Base-by-base conservation (phyloP, 2,113 vertebrate genomes). In the Oenanthe oenanthe region DNA sequence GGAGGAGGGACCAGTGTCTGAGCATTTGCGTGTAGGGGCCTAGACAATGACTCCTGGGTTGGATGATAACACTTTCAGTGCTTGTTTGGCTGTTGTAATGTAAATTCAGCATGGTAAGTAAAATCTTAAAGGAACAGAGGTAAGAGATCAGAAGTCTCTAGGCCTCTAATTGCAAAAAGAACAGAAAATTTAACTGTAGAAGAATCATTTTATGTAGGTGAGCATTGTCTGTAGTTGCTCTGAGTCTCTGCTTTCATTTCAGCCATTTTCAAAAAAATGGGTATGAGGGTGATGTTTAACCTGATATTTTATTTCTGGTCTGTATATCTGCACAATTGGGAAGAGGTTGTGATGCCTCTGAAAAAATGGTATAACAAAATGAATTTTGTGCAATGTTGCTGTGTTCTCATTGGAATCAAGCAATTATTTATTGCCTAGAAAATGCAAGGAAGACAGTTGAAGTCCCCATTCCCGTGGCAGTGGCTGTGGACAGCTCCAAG, bases 391-490 rank as follows among this genome's bases (percentile, higher is more conserved):
- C 12, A 31, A 32, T 36, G 45, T 40, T 90, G 53, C 53, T 88
- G 25, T 60, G 45, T 60, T 85, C 73, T 91, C 53, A 26, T 83
- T 13, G 36, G 61, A 93, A 68, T 77, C 65, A 88, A 83, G 11
- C 31, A 75, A 13, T 85, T 62, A 17, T 79, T 96, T 96, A 34
- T 96, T 79, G 73, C 88, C 85, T 95, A 99, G 98, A 87, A 85
- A 97, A 88, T 79, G 92, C 89, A 94, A 97, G 85, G 82, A 97
- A 72, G 87, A 97, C 91, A 81, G 74, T 93, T 70, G 97, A 98
- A 24, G 82, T 93, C 29, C 96, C 97, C 75, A 4, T 97, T 94
- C 97, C 97, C 2, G 9, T 91, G 82, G 75, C 97, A 73, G 97
- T 97, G 92, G 73, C 74, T 72, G 26, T 65, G 67, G 97, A 98